Percentiles rank a stretch among this genome's conserved stretches.
phyloP scores from a whole-genome alignment of 2,888 invertebrate species.

The Nemoura dubitans region DNA sequence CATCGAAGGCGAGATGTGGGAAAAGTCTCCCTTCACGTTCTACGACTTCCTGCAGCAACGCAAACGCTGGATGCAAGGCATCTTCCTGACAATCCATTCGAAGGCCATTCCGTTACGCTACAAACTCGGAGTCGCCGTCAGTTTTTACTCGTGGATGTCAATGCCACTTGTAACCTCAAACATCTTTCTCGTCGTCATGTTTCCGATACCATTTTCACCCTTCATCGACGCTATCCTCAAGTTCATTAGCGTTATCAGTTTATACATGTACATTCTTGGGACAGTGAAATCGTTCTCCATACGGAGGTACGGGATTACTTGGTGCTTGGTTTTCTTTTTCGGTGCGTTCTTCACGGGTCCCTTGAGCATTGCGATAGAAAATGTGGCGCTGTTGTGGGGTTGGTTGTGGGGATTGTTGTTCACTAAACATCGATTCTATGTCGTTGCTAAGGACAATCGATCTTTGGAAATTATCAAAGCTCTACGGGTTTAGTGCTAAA shows the following conservation, averaged over 20 bases:
- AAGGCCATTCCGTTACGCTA: constrained; percentile 73
- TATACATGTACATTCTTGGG: constrained; percentile 98
- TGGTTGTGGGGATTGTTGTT: too few relatives aligned
- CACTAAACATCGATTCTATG: too few relatives aligned
- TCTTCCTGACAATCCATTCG: constrained; percentile 87
- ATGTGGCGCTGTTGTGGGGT: too few relatives aligned
- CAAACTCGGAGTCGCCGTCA: constrained; percentile 83
- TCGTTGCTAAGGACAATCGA: too few relatives aligned
- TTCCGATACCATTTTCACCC: constrained; percentile 85
- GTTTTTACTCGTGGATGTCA: constrained; percentile 96
- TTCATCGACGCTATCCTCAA: constrained; percentile 86
- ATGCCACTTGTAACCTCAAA: constrained; percentile 72
- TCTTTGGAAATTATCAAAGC: too few relatives aligned
- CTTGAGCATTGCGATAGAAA: too few relatives aligned
- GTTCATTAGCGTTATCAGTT: constrained; percentile 91
- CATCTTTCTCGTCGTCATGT: too few relatives aligned
- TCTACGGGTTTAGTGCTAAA: too few relatives aligned
- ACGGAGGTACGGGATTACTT: too few relatives aligned
- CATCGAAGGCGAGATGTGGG: constrained; percentile 99
- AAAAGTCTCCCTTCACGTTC: constrained; percentile 94
- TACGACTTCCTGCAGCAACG: constrained; percentile 96
- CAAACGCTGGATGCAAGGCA: constrained; percentile 95
- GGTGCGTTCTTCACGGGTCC: too few relatives aligned
- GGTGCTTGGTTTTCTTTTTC: too few relatives aligned
- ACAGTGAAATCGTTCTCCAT: constrained; percentile 93